Evolutionary conservation across 2,113 vertebrate genomes (phyloP).

Genomic region (Polypterus senegalus): DNA sequence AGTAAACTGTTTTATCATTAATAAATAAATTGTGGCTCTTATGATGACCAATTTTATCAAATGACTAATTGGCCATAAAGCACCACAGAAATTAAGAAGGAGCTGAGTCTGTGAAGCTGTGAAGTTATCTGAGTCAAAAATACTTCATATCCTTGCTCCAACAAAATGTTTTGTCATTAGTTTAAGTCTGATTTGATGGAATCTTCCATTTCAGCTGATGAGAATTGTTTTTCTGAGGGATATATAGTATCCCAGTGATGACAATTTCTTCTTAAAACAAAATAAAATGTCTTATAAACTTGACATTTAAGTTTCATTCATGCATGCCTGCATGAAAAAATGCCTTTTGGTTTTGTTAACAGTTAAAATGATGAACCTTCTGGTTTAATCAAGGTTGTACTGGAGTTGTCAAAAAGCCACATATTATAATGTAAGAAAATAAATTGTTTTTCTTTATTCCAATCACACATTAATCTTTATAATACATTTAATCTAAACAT

Average conservation of each 20-base stretch:
- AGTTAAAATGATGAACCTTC: not conserved
- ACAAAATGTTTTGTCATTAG: not conserved
- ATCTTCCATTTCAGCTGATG: not conserved
- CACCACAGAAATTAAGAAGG: not conserved
- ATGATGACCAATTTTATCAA: not conserved
- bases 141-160: not conserved
- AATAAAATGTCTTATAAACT: too few relatives aligned
- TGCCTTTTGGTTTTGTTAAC: not conserved
- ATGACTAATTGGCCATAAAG: not conserved
- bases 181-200: not conserved
- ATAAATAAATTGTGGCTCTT: not conserved
- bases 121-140: not conserved
- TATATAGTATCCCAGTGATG: not conserved
- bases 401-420: not conserved
- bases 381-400: not conserved
- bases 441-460: too few relatives aligned
- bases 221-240: not conserved
- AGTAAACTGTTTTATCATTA: constrained; percentile 7
- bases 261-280: not conserved
- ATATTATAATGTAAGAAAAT: not conserved
- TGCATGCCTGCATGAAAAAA: not conserved
- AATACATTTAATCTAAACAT: too few relatives aligned
- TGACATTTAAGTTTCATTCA: not conserved
- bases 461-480: too few relatives aligned
- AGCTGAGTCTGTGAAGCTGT: not conserved